phyloP scores from a whole-genome alignment of 2,888 invertebrate genomes.

The Eupithecia abbreviata region DNA sequence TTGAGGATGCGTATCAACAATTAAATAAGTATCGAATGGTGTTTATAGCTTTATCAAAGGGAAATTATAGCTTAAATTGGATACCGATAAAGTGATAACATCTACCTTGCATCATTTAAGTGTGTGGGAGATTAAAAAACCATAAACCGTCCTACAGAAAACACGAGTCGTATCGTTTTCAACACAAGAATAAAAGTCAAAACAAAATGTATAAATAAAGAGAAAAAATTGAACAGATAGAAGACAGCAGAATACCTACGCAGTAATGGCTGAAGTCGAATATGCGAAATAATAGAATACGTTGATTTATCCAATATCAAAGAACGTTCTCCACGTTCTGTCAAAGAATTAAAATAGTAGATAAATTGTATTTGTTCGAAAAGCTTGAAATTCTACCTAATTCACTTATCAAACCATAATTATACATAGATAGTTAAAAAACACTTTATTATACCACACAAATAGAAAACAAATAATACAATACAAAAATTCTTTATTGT shows the following conservation, averaged over 20 bases:
- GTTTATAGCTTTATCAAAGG: slow-evolving; percentile 44
- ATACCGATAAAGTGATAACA: slow-evolving; percentile 38
- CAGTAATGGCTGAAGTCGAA: background rate
- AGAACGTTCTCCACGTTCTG: background rate
- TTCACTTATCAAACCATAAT: background rate
- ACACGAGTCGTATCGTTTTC: slow-evolving; percentile 17
- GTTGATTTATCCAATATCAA: background rate
- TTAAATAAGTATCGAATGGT: slow-evolving; percentile 37
- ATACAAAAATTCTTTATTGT: too few species aligned
- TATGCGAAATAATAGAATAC: background rate
- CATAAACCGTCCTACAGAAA: slow-evolving; percentile 19
- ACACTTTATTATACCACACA: too few species aligned
- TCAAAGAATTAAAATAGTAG: background rate
- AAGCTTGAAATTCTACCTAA: background rate
- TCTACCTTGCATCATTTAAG: slow-evolving; percentile 31
- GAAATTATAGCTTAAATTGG: slow-evolving; percentile 33
- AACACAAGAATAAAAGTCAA: slow-evolving; percentile 14
- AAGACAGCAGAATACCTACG: background rate
- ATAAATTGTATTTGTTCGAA: background rate
- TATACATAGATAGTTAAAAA: too few species aligned
- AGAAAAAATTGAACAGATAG: background rate
- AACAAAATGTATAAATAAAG: background rate
- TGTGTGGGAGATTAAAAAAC: slow-evolving; percentile 31
- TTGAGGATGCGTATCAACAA: slow-evolving; percentile 35
- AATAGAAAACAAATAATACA: too few species aligned